Conservation (phyloP, 2,888 invertebrate genomes). For the Habroteleia sp. region DNA sequence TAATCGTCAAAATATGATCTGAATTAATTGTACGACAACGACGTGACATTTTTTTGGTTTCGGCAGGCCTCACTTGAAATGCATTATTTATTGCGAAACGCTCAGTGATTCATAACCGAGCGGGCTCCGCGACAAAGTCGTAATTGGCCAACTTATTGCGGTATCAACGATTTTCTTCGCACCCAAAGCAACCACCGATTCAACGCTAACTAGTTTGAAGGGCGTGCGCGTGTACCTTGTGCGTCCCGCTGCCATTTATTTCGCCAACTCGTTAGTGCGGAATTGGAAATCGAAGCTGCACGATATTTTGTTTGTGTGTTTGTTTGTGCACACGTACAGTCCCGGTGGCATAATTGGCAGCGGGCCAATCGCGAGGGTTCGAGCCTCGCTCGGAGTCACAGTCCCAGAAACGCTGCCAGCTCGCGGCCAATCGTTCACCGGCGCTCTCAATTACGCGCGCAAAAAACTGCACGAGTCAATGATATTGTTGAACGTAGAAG, state of each 20-base stretch:
- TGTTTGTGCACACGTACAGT: slow-evolving; percentile 28
- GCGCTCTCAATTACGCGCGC: slow-evolving; percentile 4
- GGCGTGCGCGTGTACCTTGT: too few relatives aligned
- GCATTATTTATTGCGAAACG: slow-evolving; percentile 2
- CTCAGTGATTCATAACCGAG: neutral
- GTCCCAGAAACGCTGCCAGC: slow-evolving; percentile 10
- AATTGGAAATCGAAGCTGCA: slow-evolving; percentile 38
- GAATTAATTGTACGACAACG: slow-evolving; percentile 24
- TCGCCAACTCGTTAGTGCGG: slow-evolving; percentile 12
- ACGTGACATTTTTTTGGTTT: slow-evolving; percentile 5
- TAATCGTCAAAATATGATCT: slow-evolving; percentile 15
- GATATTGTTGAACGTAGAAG: neutral
- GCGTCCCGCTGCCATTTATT: slow-evolving; percentile 3
- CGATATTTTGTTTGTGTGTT: slow-evolving; percentile 29
- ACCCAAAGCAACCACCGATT: slow-evolving; percentile 3
- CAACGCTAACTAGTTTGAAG: slow-evolving; percentile 1
- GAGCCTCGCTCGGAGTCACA: slow-evolving; percentile 4
- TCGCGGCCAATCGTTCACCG: slow-evolving; percentile 21
- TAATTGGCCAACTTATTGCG: slow-evolving; percentile 3
- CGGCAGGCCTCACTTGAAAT: neutral
- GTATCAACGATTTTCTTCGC: neutral
- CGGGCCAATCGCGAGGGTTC: slow-evolving; percentile 18
- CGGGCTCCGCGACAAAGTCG: neutral
- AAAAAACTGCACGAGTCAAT: slow-evolving; percentile 23
- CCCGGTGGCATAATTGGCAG: slow-evolving; percentile 40